Percentiles rank a stretch among this genome's conserved stretches.
These are phyloP conservation scores for Pagetopsis macropterus DNA, from an alignment of 2,797 vertebrate genomes.

Conservation along the genomic window DNA sequence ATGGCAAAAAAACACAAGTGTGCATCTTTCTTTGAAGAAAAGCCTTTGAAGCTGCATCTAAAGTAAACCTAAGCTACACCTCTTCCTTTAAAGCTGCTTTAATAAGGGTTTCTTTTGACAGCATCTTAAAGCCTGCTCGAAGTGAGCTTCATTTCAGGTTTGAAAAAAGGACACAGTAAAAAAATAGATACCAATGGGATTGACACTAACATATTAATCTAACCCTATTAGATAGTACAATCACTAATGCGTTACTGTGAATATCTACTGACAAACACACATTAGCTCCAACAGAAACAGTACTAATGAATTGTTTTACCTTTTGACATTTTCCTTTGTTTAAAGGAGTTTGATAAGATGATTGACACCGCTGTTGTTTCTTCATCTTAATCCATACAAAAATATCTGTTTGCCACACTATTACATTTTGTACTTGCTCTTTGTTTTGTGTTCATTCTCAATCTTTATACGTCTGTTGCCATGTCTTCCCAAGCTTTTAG, in stretches of 20 bases:
- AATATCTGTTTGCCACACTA: neutral
- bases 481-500: no score
- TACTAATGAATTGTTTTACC: no score
- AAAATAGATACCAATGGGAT: neutral
- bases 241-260: neutral
- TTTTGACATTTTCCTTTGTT: no score
- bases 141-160: constrained; percentile 15
- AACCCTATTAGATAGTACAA: neutral
- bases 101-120: no score
- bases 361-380: neutral
- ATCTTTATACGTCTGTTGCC: neutral
- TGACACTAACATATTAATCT: neutral
- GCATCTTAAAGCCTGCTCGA: no score
- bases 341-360: neutral
- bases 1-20: no score
- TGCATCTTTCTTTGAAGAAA: no score
- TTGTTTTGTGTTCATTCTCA: neutral
- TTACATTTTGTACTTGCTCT: neutral
- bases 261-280: neutral
- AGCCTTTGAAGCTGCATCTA: no score
- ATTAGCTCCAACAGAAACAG: neutral
- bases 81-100: no score
- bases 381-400: neutral
- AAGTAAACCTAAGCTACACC: no score
- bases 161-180: neutral